phyloP scores from a whole-genome alignment of 1,140 invertebrate species.

The Danaus plexippus region DNA sequence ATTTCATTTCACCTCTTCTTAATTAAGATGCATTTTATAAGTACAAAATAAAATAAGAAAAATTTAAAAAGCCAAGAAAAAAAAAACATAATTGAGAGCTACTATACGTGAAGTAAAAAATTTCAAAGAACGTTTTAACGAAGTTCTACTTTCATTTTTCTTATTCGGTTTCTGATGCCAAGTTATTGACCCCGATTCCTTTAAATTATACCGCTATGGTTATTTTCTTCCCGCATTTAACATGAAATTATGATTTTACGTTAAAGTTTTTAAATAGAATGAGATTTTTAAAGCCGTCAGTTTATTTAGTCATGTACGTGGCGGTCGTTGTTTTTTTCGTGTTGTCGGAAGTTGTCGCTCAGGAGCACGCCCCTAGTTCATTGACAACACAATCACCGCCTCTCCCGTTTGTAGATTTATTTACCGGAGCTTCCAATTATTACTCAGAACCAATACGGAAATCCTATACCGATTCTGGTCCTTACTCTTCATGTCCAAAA shows the following conservation, averaged over 20 bases:
- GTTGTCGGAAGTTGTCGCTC: slow-evolving; percentile 34
- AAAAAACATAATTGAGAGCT: too few species aligned
- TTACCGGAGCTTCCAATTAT: slow-evolving; percentile 49
- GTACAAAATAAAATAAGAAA: too few species aligned
- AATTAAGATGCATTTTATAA: too few species aligned
- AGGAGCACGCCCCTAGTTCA: slow-evolving; percentile 47
- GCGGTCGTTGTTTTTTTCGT: slow-evolving; percentile 47
- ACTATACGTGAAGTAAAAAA: too few species aligned
- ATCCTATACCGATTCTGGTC: slow-evolving; percentile 44
- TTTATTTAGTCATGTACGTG: slow-evolving; percentile 53
- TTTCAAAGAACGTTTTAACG: too few species aligned
- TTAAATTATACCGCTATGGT: slow-evolving; percentile 36
- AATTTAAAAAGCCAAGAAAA: too few species aligned
- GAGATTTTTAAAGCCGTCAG: slow-evolving; percentile 46
- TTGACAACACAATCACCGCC: slow-evolving; percentile 29
- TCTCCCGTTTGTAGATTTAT: slow-evolving; percentile 54
- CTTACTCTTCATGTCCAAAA: slow-evolving; percentile 48
- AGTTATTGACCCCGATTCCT: slow-evolving; percentile 29
- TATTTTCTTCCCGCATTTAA: slow-evolving; percentile 40
- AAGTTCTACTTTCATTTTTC: too few species aligned
- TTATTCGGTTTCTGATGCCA: slow-evolving; percentile 15
- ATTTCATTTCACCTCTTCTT: too few species aligned
- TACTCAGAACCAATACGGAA: slow-evolving; percentile 50
- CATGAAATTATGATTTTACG: slow-evolving; percentile 60
- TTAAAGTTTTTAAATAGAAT: slow-evolving; percentile 54